Evolutionary conservation across 2,888 invertebrate species (phyloP).

Genomic region (Xestoiulus laeticollis): DNA sequence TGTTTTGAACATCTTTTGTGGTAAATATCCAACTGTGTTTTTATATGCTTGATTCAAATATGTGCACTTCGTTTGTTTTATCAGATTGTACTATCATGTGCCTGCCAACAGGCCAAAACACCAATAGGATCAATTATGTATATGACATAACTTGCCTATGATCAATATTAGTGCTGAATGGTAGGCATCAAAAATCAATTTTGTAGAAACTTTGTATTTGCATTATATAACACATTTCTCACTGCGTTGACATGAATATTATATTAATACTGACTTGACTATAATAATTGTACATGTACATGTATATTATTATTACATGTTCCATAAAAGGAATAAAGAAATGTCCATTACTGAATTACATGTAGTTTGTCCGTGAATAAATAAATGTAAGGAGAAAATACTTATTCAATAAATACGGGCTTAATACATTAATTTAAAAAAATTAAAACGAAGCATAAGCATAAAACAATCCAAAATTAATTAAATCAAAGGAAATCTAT

Average conservation of each 20-base stretch:
- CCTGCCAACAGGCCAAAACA: neutral
- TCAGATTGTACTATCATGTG: neutral
- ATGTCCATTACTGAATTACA: neutral
- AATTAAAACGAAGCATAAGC: too few relatives aligned
- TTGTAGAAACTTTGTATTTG: slow-evolving; percentile 23
- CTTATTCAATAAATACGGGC: too few relatives aligned
- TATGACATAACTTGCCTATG: neutral
- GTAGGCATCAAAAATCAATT: neutral
- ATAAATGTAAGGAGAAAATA: neutral
- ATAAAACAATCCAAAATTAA: too few relatives aligned
- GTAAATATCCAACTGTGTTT: neutral
- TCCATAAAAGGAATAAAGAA: neutral
- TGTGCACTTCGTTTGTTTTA: neutral
- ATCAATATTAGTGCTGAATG: neutral
- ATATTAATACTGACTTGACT: neutral
- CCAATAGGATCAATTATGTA: slow-evolving; percentile 10
- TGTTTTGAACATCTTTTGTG: neutral
- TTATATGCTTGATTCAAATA: neutral
- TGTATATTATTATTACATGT: too few relatives aligned
- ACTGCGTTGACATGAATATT: neutral
- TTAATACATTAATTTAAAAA: too few relatives aligned
- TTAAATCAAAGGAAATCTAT: too few relatives aligned
- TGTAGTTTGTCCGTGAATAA: too few relatives aligned
- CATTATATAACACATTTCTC: neutral
- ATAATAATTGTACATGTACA: neutral